These are phyloP conservation scores for Cheilosia vulpina DNA, from an alignment of 2,888 invertebrate genomes.

Conservation along the genomic window DNA sequence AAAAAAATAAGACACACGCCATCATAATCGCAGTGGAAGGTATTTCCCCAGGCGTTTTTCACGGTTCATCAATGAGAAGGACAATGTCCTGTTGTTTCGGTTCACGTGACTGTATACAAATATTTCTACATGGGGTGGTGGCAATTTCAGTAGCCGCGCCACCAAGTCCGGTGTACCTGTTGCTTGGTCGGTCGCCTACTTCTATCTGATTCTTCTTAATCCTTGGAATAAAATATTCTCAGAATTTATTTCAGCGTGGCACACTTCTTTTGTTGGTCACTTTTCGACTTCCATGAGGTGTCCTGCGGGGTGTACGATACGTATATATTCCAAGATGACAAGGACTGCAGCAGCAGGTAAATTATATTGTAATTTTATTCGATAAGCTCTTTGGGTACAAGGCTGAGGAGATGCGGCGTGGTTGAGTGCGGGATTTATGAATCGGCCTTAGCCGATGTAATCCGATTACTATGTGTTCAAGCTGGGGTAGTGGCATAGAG, in stretches of 20 bases:
- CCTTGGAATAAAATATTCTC: constrained; percentile 57
- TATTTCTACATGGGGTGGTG: constrained; percentile 29
- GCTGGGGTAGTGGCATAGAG: background rate
- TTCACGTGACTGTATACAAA: constrained; percentile 43
- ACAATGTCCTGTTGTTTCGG: constrained; percentile 52
- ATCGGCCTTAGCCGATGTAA: constrained; percentile 48
- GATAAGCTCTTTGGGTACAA: constrained; percentile 59
- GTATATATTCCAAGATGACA: constrained; percentile 38
- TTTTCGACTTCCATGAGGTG: constrained; percentile 15
- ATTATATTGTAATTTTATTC: constrained; percentile 73
- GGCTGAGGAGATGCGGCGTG: constrained; percentile 8
- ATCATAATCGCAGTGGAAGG: background rate
- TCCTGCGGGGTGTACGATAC: background rate
- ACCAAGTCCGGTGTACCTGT: constrained; percentile 45
- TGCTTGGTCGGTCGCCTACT: constrained; percentile 9
- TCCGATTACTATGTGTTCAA: constrained; percentile 63
- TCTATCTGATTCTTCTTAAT: constrained; percentile 24
- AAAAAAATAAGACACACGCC: constrained; percentile 23
- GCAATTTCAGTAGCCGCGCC: background rate
- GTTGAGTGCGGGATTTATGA: constrained; percentile 58
- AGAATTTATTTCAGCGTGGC: constrained; percentile 23
- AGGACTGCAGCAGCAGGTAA: constrained; percentile 66
- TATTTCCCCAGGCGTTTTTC: constrained; percentile 6
- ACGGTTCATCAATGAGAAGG: constrained; percentile 28
- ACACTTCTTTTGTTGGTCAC: constrained; percentile 34